Evolutionary conservation across 2,113 vertebrate species (phyloP), one percentile per base, ranked within the genome.

Genomic region (Dicaeum eximium): DNA sequence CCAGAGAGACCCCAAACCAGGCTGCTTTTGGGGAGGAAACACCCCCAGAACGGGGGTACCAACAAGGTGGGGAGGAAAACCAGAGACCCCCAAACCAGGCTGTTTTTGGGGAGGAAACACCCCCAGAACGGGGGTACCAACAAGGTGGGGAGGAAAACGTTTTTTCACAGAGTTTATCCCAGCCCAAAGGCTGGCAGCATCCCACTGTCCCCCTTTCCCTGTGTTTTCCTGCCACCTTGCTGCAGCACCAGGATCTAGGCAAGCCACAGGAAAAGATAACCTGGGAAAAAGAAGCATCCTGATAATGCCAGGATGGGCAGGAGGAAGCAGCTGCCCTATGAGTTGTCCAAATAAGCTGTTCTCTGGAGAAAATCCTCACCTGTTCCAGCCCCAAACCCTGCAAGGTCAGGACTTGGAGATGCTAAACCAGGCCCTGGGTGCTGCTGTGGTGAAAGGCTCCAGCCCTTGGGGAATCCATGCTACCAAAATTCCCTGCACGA

Each of bases 191-290:
- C 22, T 31, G 62, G 53, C 17, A 60, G 62, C 23, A 17, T 2
- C 7, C 42, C 37, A 2, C 22, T 28, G 21, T 20, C 37, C 31
- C 1, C 0, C n/a, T 54, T 38, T 3, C 38, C 11, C 24, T 30
- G 88, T 18, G 61, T 50, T 92, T 85, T 88, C 66, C 88, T 90
- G 86, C 80, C 93, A 88, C 86, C 82, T 92, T 64, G 81, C 92
- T 95, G 94, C 78, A 60, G 70, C 65, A 21, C 56, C 3, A 7
- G 37, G 60, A 37, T 66, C 44, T 66, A 9, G 1, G 0, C n/a
- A 19, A 56, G 23, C 75, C 25, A 12, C 51, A 57, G 80, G 65
- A 33, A 11, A 31, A 64, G 23, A n/a, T 44, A 23, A 79, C 30
- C 62, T 65, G 30, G 40, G 4, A 13, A 37, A 77, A 37, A 62